Evolutionary conservation across 2,113 vertebrate species (phyloP).

Genomic region (Chaetodon auriga): DNA sequence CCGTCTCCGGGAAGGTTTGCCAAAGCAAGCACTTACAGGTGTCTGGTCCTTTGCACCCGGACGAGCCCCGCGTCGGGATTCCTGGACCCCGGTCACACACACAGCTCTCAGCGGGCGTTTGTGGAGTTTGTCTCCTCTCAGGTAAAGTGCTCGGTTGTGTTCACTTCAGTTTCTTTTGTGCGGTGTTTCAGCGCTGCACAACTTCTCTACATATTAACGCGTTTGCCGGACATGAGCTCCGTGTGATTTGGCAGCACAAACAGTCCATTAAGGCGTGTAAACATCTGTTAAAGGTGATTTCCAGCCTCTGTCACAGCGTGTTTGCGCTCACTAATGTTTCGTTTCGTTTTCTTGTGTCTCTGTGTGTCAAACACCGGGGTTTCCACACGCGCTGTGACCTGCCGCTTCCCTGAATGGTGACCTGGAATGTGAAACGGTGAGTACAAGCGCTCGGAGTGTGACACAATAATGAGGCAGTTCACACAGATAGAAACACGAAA

Average conservation of each 20-base stretch:
- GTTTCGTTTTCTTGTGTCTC: constrained; percentile 47
- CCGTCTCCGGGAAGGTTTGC: constrained; percentile 36
- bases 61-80: constrained; percentile 31
- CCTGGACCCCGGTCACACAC: constrained; percentile 17
- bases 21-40: constrained; percentile 67
- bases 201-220: neutral
- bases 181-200: neutral
- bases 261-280: neutral
- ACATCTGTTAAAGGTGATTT: neutral
- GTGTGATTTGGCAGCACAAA: neutral
- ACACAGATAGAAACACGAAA: neutral
- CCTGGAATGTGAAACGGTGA: constrained; percentile 67
- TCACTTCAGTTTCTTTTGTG: neutral
- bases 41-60: constrained; percentile 54
- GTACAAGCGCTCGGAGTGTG: constrained; percentile 44
- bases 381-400: constrained; percentile 36
- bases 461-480: neutral
- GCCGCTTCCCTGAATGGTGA: constrained; percentile 4
- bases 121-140: constrained; percentile 23
- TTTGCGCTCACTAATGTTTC: constrained; percentile 8
- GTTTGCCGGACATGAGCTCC: neutral
- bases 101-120: neutral
- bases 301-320: neutral
- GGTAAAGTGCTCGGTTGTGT: constrained; percentile 51
- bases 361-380: constrained; percentile 30